These are phyloP conservation scores for Nephrotoma guestfalica DNA, from an alignment of 2,888 invertebrate genomes.

Conservation along the genomic window DNA sequence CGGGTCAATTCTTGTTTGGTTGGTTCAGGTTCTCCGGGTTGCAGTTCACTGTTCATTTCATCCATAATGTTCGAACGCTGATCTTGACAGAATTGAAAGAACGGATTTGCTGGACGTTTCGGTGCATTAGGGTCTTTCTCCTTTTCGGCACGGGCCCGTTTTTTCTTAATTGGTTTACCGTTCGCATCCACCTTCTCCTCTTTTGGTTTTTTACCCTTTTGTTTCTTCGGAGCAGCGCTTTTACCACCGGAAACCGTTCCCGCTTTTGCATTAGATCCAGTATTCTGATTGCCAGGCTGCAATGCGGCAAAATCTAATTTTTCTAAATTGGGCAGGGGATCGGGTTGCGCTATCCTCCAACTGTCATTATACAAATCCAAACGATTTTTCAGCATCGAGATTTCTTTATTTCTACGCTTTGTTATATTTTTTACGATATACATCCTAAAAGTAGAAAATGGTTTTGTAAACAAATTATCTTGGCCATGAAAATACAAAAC, in stretches of 20 bases:
- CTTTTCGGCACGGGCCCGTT: background rate
- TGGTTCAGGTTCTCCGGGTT: slow-evolving; percentile 48
- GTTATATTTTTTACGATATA: slow-evolving; percentile 21
- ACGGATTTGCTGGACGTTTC: slow-evolving; percentile 65
- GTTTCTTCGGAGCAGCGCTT: background rate
- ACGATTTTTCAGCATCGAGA: slow-evolving; percentile 24
- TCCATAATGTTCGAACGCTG: slow-evolving; percentile 58
- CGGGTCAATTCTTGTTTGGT: slow-evolving; percentile 61
- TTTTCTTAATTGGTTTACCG: background rate
- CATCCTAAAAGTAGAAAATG: slow-evolving; percentile 2
- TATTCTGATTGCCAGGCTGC: background rate
- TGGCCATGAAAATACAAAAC: background rate
- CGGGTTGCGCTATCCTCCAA: slow-evolving; percentile 20
- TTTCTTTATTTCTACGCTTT: slow-evolving; percentile 23
- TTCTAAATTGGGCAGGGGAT: slow-evolving; percentile 1
- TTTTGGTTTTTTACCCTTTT: background rate
- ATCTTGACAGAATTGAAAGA: slow-evolving; percentile 68
- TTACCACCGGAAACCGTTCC: background rate
- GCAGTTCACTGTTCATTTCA: slow-evolving; percentile 39
- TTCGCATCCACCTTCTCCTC: background rate
- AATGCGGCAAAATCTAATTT: background rate
- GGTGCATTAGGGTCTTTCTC: slow-evolving; percentile 60
- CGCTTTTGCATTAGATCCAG: background rate
- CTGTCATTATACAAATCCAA: slow-evolving; percentile 27
- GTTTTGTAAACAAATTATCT: background rate